Base-by-base conservation (phyloP, 2,888 invertebrate genomes). In the Pantelozetes paolii region DNA sequence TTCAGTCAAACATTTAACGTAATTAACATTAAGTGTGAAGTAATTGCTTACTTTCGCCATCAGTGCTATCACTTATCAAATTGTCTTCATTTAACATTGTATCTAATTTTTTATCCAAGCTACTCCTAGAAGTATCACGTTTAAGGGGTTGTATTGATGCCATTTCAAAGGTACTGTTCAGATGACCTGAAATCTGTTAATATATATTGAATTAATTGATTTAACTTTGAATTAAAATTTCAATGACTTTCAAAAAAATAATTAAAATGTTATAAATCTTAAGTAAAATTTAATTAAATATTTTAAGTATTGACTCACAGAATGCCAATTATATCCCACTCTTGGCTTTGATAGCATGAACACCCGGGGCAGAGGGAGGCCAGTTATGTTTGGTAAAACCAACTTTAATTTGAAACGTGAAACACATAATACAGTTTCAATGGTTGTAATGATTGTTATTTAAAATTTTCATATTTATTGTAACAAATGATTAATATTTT, bases 91-190 rank as follows among this genome's bases (percentile, higher is more conserved):
- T 30, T 30, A 15, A n/a, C 6, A 8, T 64, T 36, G 36, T 36
- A 36, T 32, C n/a, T 2, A 8, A n/a, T 40, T 64, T 36, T 1
- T 45, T 5, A 64, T 36, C 64, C 8, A 64, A 20, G 30, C 23
- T 30, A 28, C 20, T 1, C 36, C 11, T 64, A 36, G 32, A 64
- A 6, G 40, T 64, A 20, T 64, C 40, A 6, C 64, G 6, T 40
- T 36, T 36, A n/a, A 92, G 89, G 0, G 92, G 89, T 75, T 94
- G 92, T 6, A 91, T 90, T 0, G 95, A 92, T 64, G 92, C 89
- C 80, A 97, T 83, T 83, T 97, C 97, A 83, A 98, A 98, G 78
- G 97, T 94, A 82, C 97, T 97, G 84, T 98, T 98, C 1, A 94
- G 94, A 78, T 96, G 88, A 81, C 94, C 92, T 77, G 95, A 84